Percentiles rank a stretch among this genome's conserved stretches.
Conservation (phyloP, 1,140 invertebrate genomes). For the Danaus melanippus region DNA sequence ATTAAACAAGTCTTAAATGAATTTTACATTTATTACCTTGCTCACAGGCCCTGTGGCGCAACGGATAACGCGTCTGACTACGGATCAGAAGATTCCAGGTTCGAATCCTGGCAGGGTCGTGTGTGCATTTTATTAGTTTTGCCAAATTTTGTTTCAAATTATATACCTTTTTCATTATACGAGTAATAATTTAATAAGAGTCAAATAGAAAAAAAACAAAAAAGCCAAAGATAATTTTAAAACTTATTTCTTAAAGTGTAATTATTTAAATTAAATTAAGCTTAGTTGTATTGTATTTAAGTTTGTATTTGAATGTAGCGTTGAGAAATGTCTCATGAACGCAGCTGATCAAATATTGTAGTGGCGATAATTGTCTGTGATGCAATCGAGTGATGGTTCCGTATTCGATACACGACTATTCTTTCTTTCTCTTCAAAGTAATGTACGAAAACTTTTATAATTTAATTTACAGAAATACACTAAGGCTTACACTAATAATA, state of each 20-base stretch:
- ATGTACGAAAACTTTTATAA: no score
- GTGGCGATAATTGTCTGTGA: slow-evolving; percentile 66
- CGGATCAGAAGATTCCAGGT: slow-evolving; percentile 76
- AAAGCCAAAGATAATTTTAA: no score
- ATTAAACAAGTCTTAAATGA: no score
- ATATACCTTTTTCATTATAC: no score
- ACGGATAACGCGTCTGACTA: slow-evolving; percentile 94
- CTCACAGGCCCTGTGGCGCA: slow-evolving; percentile 84
- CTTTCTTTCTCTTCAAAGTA: slow-evolving; percentile 19
- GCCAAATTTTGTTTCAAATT: slow-evolving; percentile 16
- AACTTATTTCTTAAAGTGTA: no score
- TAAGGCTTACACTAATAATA: no score
- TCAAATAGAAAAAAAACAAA: no score
- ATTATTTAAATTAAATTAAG: no score
- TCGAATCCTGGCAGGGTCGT: slow-evolving; percentile 68
- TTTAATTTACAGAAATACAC: no score
- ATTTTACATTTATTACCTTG: no score
- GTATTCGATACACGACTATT: slow-evolving; percentile 20
- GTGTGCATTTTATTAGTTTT: slow-evolving; percentile 23
- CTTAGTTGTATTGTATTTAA: not conserved
- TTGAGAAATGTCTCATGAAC: slow-evolving; percentile 21
- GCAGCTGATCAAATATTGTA: slow-evolving; percentile 70
- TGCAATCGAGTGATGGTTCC: slow-evolving; percentile 61
- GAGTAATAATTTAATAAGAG: no score
- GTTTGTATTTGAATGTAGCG: slow-evolving; percentile 5